A percentile compares a stretch with the other conserved stretches of the same genome.
These are phyloP conservation scores for Coronaproctus castanopsis DNA, from an alignment of 2,888 invertebrate species.

Conservation along the genomic window DNA sequence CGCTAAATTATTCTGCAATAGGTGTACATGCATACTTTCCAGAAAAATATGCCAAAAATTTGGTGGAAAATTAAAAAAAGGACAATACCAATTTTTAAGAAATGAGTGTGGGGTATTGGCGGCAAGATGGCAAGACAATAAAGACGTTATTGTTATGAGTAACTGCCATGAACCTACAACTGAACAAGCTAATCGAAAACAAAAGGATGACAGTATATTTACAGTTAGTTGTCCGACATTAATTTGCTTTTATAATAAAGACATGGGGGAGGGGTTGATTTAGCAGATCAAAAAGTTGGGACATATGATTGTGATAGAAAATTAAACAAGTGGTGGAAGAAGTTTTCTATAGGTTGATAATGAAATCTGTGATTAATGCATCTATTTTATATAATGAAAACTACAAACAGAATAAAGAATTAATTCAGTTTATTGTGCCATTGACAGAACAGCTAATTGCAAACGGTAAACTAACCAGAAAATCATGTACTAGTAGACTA, in stretches of 20 bases:
- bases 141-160: constrained; percentile 21
- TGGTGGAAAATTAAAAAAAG: constrained; percentile 18
- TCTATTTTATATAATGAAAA: too few relatives aligned
- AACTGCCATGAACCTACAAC: constrained; percentile 19
- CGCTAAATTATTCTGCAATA: too few relatives aligned
- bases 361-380: constrained; percentile 21
- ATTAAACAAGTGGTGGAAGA: constrained; percentile 22
- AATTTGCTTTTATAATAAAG: constrained; percentile 19
- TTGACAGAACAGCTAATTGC: too few relatives aligned
- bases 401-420: too few relatives aligned
- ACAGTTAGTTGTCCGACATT: constrained; percentile 14
- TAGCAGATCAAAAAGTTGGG: constrained; percentile 21
- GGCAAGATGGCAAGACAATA: constrained; percentile 22
- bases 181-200: constrained; percentile 16
- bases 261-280: constrained; percentile 22
- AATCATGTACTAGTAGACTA: too few relatives aligned
- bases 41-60: too few relatives aligned
- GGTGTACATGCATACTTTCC: too few relatives aligned
- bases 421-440: too few relatives aligned
- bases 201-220: constrained; percentile 21
- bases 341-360: constrained; percentile 20
- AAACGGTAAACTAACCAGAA: too few relatives aligned
- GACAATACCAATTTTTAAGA: constrained; percentile 16
- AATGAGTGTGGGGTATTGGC: constrained; percentile 17
- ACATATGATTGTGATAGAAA: constrained; percentile 21